A percentile compares a stretch with the other conserved stretches of the same genome.
phyloP scores from a whole-genome alignment of 2,888 invertebrate species.

The Acronicta leporina region DNA sequence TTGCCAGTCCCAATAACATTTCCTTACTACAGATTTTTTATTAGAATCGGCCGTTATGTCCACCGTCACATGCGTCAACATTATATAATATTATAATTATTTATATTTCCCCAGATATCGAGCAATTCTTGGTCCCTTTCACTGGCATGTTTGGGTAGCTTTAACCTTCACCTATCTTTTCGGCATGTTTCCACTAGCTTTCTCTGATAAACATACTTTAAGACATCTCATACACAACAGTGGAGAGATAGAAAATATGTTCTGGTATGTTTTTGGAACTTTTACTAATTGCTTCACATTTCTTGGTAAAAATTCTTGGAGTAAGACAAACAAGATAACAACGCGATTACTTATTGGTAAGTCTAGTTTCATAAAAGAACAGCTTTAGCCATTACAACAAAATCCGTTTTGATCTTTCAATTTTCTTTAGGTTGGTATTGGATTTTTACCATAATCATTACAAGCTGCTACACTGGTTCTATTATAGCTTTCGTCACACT shows the following conservation, averaged over 20 bases:
- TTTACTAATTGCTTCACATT: conserved; percentile 95
- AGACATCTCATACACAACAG: conserved; percentile 91
- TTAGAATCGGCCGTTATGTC: too few species aligned
- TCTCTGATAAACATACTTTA: conserved; percentile 92
- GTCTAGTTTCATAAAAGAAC: conserved; percentile 27
- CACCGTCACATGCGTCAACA: too few species aligned
- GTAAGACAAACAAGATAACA: conserved; percentile 91
- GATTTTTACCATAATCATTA: conserved; percentile 95
- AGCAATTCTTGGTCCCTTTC: conserved; percentile 95
- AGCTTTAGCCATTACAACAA: neutral
- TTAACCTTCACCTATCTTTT: conserved; percentile 92
- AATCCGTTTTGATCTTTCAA: neutral
- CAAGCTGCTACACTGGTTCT: conserved; percentile 95
- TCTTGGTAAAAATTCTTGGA: conserved; percentile 92
- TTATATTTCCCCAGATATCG: conserved; percentile 89
- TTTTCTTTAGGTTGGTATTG: conserved; percentile 91
- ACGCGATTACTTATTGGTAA: conserved; percentile 93
- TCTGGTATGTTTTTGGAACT: conserved; percentile 96
- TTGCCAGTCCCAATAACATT: too few species aligned
- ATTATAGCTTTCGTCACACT: conserved; percentile 95
- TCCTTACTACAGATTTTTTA: too few species aligned
- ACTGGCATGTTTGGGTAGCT: conserved; percentile 94
- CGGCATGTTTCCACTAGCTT: conserved; percentile 93
- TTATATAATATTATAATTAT: too few species aligned
- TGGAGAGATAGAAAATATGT: conserved; percentile 94